Evolutionary conservation across 2,888 invertebrate species (phyloP).

Genomic region (Eupithecia inturbata): DNA sequence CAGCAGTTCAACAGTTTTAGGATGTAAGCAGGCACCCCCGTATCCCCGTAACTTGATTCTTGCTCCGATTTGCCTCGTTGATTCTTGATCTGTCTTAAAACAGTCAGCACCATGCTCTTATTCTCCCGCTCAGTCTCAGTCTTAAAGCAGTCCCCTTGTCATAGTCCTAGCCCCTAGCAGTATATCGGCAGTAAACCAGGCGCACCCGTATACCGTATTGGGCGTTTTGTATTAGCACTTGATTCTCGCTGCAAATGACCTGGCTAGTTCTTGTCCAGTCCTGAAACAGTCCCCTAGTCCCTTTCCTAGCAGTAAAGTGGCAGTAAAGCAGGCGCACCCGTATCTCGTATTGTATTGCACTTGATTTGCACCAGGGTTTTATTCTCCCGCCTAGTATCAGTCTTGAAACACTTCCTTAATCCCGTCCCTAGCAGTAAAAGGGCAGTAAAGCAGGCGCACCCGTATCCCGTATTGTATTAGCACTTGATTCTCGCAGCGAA

Average conservation of each 20-base stretch:
- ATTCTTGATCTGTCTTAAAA: too few relatives aligned
- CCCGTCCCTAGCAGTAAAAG: constrained; percentile 30
- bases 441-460: constrained; percentile 26
- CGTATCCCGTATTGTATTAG: constrained; percentile 41
- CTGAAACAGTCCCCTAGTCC: neutral
- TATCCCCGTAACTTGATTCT: too few relatives aligned
- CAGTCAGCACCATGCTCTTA: too few relatives aligned
- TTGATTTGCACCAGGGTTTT: constrained; percentile 32
- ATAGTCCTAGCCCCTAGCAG: constrained; percentile 5
- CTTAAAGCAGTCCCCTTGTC: constrained; percentile 9
- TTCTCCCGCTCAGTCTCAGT: neutral
- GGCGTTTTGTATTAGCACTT: too few relatives aligned
- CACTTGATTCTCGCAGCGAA: constrained; percentile 41
- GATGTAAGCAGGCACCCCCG: constrained; percentile 17
- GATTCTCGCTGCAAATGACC: too few relatives aligned
- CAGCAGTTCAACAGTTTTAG: constrained; percentile 14
- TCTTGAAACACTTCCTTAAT: neutral
- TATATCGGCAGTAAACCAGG: constrained; percentile 9
- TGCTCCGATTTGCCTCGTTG: too few relatives aligned
- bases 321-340: constrained; percentile 24
- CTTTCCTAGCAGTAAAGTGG: constrained; percentile 16
- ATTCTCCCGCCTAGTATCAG: constrained; percentile 15
- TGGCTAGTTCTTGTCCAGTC: too few relatives aligned
- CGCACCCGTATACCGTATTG: constrained; percentile 29
- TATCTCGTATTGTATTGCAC: constrained; percentile 40